A percentile compares a stretch with the other conserved stretches of the same genome.
These are phyloP conservation scores for Python bivittatus DNA, from an alignment of 2,113 vertebrate genomes.

Conservation along the genomic window DNA sequence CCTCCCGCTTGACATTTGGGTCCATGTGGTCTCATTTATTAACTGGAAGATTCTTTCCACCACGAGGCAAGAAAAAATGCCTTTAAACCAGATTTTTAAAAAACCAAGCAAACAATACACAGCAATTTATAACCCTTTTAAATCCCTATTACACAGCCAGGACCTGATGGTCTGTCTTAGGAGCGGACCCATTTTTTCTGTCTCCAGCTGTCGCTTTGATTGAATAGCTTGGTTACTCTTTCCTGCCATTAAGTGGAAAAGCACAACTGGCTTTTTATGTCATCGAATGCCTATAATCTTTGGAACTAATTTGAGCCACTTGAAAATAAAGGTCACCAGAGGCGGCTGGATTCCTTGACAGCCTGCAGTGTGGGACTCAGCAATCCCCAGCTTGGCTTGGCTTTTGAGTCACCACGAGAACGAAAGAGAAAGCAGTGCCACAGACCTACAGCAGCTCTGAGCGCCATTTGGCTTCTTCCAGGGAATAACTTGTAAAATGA, in stretches of 20 bases:
- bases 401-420: background rate
- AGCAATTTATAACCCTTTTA: constrained; percentile 27
- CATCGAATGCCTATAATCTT: constrained; percentile 31
- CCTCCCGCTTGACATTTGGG: background rate
- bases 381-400: background rate
- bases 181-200: constrained; percentile 9
- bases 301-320: constrained; percentile 34
- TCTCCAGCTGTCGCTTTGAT: constrained; percentile 6
- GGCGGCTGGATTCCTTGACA: constrained; percentile 3
- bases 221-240: constrained; percentile 15
- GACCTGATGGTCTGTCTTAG: constrained; percentile 20
- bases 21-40: background rate
- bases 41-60: background rate
- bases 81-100: background rate
- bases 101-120: background rate
- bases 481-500: constrained; percentile 40
- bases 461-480: constrained; percentile 2
- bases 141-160: constrained; percentile 15
- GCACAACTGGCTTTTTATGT: constrained; percentile 19
- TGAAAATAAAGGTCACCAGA: constrained; percentile 35
- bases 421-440: background rate
- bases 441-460: constrained; percentile 29
- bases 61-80: background rate
- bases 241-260: constrained; percentile 20
- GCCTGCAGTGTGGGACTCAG: background rate